Evolutionary conservation across 2,888 invertebrate genomes (phyloP).

Genomic region (Sarcophaga variegata): DNA sequence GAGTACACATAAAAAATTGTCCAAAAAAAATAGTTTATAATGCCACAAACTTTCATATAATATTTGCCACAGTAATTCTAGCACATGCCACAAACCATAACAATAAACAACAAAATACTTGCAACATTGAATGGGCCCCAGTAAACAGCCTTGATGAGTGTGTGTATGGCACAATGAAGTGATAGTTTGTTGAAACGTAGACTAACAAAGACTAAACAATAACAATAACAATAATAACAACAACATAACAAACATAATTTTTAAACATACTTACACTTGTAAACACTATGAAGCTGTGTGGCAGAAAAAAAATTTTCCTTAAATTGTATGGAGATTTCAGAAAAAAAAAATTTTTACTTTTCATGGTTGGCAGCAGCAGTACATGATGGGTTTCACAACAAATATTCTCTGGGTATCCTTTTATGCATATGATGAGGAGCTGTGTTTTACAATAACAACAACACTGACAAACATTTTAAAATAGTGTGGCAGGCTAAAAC

Average conservation of each 20-base stretch:
- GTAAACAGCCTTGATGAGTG: conserved; percentile 1
- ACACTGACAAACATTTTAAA: background rate
- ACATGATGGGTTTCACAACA: conserved; percentile 46
- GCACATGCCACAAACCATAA: conserved; percentile 66
- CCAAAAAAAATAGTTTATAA: conserved; percentile 29
- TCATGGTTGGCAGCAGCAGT: background rate
- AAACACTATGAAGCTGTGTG: conserved; percentile 37
- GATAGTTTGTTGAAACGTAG: conserved; percentile 54
- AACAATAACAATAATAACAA: conserved; percentile 21
- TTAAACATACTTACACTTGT: conserved; percentile 65
- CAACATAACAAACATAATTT: conserved; percentile 62
- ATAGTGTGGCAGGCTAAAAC: background rate
- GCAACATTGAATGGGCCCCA: conserved; percentile 13
- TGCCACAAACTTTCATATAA: conserved; percentile 43
- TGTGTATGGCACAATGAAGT: conserved; percentile 42
- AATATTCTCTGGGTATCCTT: conserved; percentile 35
- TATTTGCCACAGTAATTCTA: conserved; percentile 59
- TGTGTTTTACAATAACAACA: background rate
- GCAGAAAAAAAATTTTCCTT: background rate
- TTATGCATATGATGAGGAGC: background rate
- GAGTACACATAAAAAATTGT: conserved; percentile 5
- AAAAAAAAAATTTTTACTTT: background rate
- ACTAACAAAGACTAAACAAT: background rate
- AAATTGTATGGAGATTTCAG: background rate
- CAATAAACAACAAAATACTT: conserved; percentile 46